Conservation (phyloP, 2,797 vertebrate species). For the Semaprochilodus insignis region DNA sequence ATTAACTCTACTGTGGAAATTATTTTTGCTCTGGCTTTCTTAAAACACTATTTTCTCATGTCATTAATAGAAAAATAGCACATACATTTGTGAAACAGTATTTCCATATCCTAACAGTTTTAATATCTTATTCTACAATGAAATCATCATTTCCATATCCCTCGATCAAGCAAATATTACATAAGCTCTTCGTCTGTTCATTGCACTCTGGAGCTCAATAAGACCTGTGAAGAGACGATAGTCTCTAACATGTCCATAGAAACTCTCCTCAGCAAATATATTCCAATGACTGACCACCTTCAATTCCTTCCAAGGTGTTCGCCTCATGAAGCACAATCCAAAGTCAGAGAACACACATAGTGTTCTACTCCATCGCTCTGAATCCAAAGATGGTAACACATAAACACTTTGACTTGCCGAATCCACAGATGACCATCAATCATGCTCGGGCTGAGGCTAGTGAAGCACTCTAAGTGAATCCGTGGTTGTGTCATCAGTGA, state of each 20-base stretch:
- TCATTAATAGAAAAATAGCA: constrained; percentile 19
- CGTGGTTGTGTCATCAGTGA: neutral
- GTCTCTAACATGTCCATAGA: neutral
- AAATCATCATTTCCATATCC: neutral
- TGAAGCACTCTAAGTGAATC: neutral
- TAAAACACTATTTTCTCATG: constrained; percentile 3
- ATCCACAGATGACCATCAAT: neutral
- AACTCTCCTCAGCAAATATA: constrained; percentile 3
- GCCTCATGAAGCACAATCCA: neutral
- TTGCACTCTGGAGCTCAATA: constrained; percentile 4
- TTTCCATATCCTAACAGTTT: constrained; percentile 14
- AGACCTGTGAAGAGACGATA: neutral
- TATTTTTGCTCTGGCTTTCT: neutral
- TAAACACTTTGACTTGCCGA: neutral
- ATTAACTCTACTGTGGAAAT: neutral
- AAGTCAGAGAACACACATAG: neutral
- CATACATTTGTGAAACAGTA: constrained; percentile 8
- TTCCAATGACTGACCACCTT: constrained; percentile 7
- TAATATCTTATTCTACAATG: neutral
- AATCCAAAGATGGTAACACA: neutral
- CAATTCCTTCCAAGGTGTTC: neutral
- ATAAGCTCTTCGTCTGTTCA: constrained; percentile 13
- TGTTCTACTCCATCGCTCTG: neutral
- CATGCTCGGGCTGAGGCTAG: neutral
- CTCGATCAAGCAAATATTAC: constrained; percentile 11